phyloP scores from a whole-genome alignment of 1,140 invertebrate species.

The Lysiphlebus fabarum region DNA sequence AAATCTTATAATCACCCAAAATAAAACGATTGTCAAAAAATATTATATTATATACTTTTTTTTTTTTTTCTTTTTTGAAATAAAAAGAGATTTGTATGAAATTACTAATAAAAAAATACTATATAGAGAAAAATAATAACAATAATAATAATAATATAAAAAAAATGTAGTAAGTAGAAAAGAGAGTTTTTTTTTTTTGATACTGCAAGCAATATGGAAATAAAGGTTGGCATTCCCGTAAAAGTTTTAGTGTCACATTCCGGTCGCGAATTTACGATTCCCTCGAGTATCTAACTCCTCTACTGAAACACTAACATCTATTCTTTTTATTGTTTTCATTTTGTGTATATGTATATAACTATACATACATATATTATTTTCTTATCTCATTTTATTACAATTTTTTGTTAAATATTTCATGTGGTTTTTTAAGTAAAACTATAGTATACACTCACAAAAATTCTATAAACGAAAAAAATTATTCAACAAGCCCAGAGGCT shows the following conservation, averaged over 20 bases:
- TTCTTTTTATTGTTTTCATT: slow-evolving; percentile 19
- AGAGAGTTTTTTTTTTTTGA: slow-evolving; percentile 23
- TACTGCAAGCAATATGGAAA: slow-evolving; percentile 31
- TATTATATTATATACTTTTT: no score
- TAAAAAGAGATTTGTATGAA: not conserved
- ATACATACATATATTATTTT: no score
- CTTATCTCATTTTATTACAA: not conserved
- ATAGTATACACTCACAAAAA: no score
- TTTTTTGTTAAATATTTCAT: not conserved
- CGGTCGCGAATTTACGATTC: slow-evolving; percentile 28
- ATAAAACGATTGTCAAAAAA: no score
- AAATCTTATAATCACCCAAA: no score
- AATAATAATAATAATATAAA: no score
- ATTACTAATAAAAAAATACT: no score
- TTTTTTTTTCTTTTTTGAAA: no score
- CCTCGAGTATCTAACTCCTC: slow-evolving; percentile 26
- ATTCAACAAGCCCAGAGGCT: no score
- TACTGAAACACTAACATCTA: slow-evolving; percentile 13
- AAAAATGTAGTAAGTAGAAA: slow-evolving; percentile 14
- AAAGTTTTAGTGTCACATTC: slow-evolving; percentile 33
- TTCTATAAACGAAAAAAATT: no score
- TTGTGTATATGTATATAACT: no score
- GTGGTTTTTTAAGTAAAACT: not conserved
- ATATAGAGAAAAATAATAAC: no score
- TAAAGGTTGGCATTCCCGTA: slow-evolving; percentile 28